phyloP scores from a whole-genome alignment of 2,888 invertebrate genomes.

The Gymnosoma rotundatum region DNA sequence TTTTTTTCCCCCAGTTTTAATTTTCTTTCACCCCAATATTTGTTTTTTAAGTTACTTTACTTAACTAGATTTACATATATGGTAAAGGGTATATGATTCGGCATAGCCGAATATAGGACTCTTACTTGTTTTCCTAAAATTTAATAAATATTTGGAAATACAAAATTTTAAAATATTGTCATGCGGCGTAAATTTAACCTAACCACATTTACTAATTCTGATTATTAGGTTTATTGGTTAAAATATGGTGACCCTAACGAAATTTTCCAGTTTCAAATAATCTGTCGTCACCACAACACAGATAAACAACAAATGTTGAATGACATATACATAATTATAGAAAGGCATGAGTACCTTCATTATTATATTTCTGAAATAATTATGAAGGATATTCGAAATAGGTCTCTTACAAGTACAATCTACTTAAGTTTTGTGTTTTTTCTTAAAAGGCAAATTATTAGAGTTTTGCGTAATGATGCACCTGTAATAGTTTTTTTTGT shows the following conservation, averaged over 20 bases:
- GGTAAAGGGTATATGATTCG: no score
- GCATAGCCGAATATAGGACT: no score
- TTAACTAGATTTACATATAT: no score
- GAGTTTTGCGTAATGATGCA: slow-evolving; percentile 25
- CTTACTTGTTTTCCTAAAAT: no score
- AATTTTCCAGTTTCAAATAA: slow-evolving; percentile 20
- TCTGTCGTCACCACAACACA: slow-evolving; percentile 28
- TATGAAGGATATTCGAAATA: slow-evolving; percentile 22
- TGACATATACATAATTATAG: slow-evolving; percentile 53
- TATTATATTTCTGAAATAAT: slow-evolving; percentile 14
- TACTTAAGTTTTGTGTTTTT: slow-evolving; percentile 43
- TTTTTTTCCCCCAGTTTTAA: no score
- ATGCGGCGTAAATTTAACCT: no score
- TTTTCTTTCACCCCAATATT: no score
- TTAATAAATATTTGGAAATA: no score
- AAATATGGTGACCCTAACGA: slow-evolving; percentile 47
- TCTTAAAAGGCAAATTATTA: slow-evolving; percentile 44
- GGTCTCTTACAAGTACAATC: slow-evolving; percentile 41
- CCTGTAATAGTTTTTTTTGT: not conserved
- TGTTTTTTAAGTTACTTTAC: no score
- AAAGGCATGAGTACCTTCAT: slow-evolving; percentile 33
- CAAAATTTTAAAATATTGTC: no score
- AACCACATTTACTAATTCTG: slow-evolving; percentile 6
- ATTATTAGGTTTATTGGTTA: slow-evolving; percentile 2
- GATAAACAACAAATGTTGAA: slow-evolving; percentile 30